phyloP scores from a whole-genome alignment of 1,140 invertebrate genomes.

The Neodiprion lecontei region DNA sequence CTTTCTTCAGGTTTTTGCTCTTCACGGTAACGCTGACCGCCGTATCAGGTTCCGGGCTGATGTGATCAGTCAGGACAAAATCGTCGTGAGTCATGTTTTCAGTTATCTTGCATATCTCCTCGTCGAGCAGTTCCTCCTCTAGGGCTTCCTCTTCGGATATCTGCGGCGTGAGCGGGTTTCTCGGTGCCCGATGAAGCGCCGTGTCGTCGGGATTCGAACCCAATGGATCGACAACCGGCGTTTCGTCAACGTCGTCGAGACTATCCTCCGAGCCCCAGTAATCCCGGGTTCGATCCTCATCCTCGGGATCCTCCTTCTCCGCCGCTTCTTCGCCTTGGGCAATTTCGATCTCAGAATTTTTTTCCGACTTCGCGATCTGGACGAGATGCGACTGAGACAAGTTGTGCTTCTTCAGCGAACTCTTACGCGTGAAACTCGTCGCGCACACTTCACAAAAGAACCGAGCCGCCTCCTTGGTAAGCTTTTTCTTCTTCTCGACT shows the following conservation, averaged over 20 bases:
- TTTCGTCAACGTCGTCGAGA: background rate
- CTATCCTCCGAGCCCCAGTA: conserved; percentile 6
- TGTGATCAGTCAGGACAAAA: conserved; percentile 56
- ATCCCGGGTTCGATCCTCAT: background rate
- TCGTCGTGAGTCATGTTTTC: conserved; percentile 61
- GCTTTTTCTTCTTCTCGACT: conserved; percentile 56
- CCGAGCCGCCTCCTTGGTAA: conserved; percentile 55
- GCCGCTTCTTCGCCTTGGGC: conserved; percentile 22
- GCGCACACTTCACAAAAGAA: conserved; percentile 57
- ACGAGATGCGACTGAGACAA: conserved; percentile 53
- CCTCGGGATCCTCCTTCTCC: conserved; percentile 12
- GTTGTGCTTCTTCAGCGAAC: conserved; percentile 57
- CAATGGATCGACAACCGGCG: background rate
- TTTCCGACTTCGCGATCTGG: conserved; percentile 39
- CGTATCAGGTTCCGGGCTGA: conserved; percentile 43
- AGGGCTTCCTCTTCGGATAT: conserved; percentile 35
- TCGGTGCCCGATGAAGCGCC: background rate
- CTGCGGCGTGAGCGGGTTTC: conserved; percentile 1
- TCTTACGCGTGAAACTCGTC: conserved; percentile 58
- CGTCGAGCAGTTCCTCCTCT: conserved; percentile 55
- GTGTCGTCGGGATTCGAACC: background rate
- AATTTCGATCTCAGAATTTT: background rate
- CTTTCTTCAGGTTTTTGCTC: background rate
- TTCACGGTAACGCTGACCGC: conserved; percentile 30
- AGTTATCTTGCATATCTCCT: conserved; percentile 60